Evolutionary conservation across 2,888 invertebrate genomes (phyloP), one percentile per base, ranked within the genome.

Genomic region (Pandemis heparana): DNA sequence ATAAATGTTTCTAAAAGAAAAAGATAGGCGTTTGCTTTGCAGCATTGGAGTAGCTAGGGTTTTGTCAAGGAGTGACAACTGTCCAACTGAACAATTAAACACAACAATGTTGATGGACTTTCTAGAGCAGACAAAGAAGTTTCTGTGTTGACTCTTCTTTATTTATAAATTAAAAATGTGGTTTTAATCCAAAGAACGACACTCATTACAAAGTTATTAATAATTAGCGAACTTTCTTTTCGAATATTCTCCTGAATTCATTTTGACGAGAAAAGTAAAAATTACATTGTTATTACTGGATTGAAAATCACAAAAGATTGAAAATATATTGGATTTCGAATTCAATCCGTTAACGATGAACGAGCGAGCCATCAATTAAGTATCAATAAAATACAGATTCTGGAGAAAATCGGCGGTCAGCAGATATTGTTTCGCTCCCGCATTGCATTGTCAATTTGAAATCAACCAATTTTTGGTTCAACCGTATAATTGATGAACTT

Each of bases 361-460:
- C 23, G 56, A 6, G 23, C 14, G 16, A 53, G 16, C 23, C 23
- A 56, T 53, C 56, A 56, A 56, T 56, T 23, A 56, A 56, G 23
- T 56, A 23, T 56, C 56, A 56, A 56, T 56, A 56, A 23, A 56
- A 56, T 56, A 56, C 56, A 18, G 53, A 53, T 53, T 53, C 53
- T 53, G 12, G 56, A 56, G 56, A 12, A 56, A 56, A 23, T 56
- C 23, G 6, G 23, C 56, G 23, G 56, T 23, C 56, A 56, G 1
- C 56, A 12, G 56, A 56, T 56, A 61, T 60, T 66, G 61, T 39
- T 60, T 69, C 43, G 46, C 67, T 38, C 61, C 41, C 53, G 23
- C 23, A 56, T 23, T 56, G 23, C 23, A 53, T 53, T 53, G 18
- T 23, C 56, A 12, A 5, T 56, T 56, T 51, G n/a, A n/a, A 8